Conservation (phyloP, 2,888 invertebrate species). For the Luffia ferchaultella region DNA sequence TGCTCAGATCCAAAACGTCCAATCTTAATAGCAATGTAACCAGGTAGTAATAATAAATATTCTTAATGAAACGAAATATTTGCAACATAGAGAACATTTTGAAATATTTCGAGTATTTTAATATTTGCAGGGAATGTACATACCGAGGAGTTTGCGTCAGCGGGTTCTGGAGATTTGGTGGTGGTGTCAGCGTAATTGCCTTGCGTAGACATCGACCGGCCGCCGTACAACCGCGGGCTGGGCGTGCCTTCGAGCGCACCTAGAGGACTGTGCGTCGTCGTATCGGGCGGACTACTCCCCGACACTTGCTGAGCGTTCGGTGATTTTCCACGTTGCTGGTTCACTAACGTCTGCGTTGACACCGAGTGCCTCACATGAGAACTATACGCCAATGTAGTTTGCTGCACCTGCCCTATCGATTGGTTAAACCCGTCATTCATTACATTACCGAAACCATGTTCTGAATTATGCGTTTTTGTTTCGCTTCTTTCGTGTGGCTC, state of each 20-base stretch:
- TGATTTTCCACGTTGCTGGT: constrained; percentile 18
- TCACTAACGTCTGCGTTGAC: constrained; percentile 76
- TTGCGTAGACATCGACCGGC: constrained; percentile 17
- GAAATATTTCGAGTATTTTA: too few relatives aligned
- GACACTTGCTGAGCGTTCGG: constrained; percentile 22
- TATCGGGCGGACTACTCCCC: constrained; percentile 74
- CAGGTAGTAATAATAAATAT: too few relatives aligned
- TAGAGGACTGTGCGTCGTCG: constrained; percentile 84
- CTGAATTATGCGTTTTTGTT: neutral
- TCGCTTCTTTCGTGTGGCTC: constrained; percentile 22
- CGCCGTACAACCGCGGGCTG: constrained; percentile 23
- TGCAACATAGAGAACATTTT: too few relatives aligned
- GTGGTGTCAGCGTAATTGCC: constrained; percentile 50
- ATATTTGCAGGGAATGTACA: too few relatives aligned
- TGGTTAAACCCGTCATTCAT: constrained; percentile 2
- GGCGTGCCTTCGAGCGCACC: constrained; percentile 55
- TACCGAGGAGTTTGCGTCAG: constrained; percentile 48
- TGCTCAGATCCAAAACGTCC: too few relatives aligned
- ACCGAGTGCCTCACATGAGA: constrained; percentile 70
- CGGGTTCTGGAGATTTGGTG: constrained; percentile 50
- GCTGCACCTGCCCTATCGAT: constrained; percentile 7
- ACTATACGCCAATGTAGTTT: constrained; percentile 7
- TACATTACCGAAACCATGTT: neutral
- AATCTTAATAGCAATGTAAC: too few relatives aligned
- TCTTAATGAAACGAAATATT: too few relatives aligned